These are phyloP conservation scores for Euthynnus affinis DNA, from an alignment of 2,797 vertebrate genomes.

Conservation along the genomic window DNA sequence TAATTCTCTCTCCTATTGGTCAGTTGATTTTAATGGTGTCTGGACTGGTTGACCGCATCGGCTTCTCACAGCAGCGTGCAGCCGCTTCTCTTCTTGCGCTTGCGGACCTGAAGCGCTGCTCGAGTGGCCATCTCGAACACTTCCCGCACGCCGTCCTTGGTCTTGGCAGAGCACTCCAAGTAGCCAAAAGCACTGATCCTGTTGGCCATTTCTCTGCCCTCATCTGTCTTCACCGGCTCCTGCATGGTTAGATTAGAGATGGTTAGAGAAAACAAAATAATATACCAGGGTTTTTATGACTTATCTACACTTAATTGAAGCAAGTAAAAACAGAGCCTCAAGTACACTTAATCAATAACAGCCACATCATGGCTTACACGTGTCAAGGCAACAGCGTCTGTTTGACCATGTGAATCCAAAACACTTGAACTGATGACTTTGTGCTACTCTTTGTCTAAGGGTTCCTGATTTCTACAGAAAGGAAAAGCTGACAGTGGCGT, in stretches of 20 bases:
- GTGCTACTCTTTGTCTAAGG: constrained; percentile 49
- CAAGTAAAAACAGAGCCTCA: background rate
- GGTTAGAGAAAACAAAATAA: constrained; percentile 3
- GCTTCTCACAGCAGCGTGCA: constrained; percentile 91
- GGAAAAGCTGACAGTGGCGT: constrained; percentile 54
- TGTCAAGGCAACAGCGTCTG: background rate
- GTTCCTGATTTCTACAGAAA: constrained; percentile 46
- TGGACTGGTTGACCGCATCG: constrained; percentile 1
- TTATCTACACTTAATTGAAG: background rate
- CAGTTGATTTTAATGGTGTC: constrained; percentile 35
- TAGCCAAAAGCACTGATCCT: constrained; percentile 96
- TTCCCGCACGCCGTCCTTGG: constrained; percentile 96
- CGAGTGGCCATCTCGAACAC: constrained; percentile 99
- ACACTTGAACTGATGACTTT: constrained; percentile 62
- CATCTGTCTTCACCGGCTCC: constrained; percentile 96
- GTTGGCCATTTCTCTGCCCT: constrained; percentile 95
- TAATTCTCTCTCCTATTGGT: constrained; percentile 52
- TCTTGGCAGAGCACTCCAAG: constrained; percentile 98
- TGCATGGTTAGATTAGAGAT: constrained; percentile 60
- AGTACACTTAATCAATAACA: background rate
- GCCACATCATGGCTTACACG: background rate
- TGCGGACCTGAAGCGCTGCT: constrained; percentile 95
- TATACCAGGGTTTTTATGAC: background rate
- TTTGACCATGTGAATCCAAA: constrained; percentile 21
- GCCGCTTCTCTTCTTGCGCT: constrained; percentile 90